Evolutionary conservation across 1,140 invertebrate genomes (phyloP), one percentile per base, ranked within the genome.

Genomic region (Lepidurus packardi): DNA sequence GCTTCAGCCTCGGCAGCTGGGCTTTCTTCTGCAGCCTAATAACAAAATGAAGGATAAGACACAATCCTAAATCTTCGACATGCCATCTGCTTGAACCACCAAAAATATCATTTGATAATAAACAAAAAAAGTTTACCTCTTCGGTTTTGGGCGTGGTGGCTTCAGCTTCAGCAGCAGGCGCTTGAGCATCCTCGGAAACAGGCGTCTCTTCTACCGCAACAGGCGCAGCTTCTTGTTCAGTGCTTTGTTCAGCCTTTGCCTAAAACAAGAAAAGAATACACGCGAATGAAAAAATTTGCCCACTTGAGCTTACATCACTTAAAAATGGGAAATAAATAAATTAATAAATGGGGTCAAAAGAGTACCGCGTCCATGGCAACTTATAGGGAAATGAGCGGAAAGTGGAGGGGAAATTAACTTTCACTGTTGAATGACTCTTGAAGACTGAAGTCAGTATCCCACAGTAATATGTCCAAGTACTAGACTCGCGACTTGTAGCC

Each of bases 21-120:
- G 53, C 53, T 65, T 65, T 65, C 53, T 65, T 65, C 53, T 65
- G 21, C 53, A 65, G 53, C 53, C 53, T 65, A 65, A n/a, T 65
- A 7, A 65, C 16, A 13, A 13, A 16, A 65, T 34, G 21, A 65
- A 65, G 5, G 10, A 47, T 47, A 16, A 47, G 16, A 11, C 16
- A 10, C 10, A 10, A 10, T 47, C 10, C 10, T 47, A 16, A 47
- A 47, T 7, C 10, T 47, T 7, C 16, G 45, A 10, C 9, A 7
- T 7, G 6, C 45, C 10, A 47, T 47, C 45, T 0, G 4, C 10
- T 8, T 47, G 5, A 47, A 47, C 16, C 34, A 2, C 34, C 34
- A 2, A 47, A 47, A 65, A 65, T 65, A 7, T 7, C 9, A 65
- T 65, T 65, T 1, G n/a, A n/a, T 25, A 25, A 25, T 25, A 25